phyloP scores from a whole-genome alignment of 2,113 vertebrate genomes.

The Ictalurus punctatus region DNA sequence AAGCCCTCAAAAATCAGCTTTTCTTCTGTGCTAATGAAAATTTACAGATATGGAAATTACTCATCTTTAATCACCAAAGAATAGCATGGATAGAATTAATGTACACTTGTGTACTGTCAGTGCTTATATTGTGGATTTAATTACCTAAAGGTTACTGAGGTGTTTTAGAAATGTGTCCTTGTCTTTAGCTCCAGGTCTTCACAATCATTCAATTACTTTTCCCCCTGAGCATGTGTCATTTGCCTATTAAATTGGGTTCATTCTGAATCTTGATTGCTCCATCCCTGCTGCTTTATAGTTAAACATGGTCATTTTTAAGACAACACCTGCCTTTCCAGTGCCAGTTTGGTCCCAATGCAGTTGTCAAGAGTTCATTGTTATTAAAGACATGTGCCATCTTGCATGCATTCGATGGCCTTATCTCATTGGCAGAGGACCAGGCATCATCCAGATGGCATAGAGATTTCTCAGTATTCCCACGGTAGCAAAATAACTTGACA shows the following conservation, averaged over 20 bases:
- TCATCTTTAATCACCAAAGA: constrained; percentile 62
- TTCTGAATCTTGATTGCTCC: constrained; percentile 58
- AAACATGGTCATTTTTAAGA: constrained; percentile 48
- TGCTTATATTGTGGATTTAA: constrained; percentile 26
- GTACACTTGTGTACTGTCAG: constrained; percentile 39
- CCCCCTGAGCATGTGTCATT: constrained; percentile 51
- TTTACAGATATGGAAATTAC: constrained; percentile 33
- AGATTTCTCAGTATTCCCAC: constrained; percentile 60
- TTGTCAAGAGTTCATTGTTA: constrained; percentile 64
- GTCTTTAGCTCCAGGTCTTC: constrained; percentile 41
- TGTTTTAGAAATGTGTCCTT: constrained; percentile 46
- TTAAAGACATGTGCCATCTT: constrained; percentile 57
- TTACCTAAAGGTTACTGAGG: constrained; percentile 23
- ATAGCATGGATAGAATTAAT: constrained; percentile 52
- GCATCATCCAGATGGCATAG: constrained; percentile 64
- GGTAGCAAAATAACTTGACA: constrained; percentile 59
- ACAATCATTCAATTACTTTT: constrained; percentile 50
- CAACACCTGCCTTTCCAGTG: constrained; percentile 61
- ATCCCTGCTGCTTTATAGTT: constrained; percentile 51
- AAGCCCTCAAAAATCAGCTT: background rate
- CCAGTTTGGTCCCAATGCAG: constrained; percentile 57
- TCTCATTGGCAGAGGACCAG: constrained; percentile 62
- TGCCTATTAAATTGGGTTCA: constrained; percentile 47
- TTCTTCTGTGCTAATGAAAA: constrained; percentile 1
- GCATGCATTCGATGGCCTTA: constrained; percentile 53